Conservation (phyloP, 2,888 invertebrate species). For the Hirtodrosophila alboralis region DNA sequence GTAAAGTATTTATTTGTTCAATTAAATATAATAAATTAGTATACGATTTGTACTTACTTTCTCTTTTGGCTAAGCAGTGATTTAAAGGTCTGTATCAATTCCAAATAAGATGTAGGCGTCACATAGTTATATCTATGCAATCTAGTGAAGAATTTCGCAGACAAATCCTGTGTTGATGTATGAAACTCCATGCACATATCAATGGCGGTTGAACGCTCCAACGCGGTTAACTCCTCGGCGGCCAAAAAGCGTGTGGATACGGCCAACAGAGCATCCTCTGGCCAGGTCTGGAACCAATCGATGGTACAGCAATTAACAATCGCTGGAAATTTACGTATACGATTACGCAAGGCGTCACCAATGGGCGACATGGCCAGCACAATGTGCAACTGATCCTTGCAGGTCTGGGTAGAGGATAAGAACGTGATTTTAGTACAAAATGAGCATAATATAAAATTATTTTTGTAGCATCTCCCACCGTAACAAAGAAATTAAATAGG, state of each 20-base stretch:
- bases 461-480: conserved; percentile 57
- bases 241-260: conserved; percentile 93
- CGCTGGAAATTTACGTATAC: conserved; percentile 95
- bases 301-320: conserved; percentile 98
- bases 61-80: conserved; percentile 90
- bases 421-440: background rate
- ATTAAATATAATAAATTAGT: background rate
- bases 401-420: conserved; percentile 85
- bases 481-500: conserved; percentile 94
- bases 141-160: conserved; percentile 87
- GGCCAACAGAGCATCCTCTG: conserved; percentile 94
- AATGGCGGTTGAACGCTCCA: conserved; percentile 91
- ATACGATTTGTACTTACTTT: conserved; percentile 85
- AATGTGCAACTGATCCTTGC: conserved; percentile 95
- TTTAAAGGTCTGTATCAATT: conserved; percentile 95
- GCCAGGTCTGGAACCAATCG: conserved; percentile 99
- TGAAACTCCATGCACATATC: conserved; percentile 96
- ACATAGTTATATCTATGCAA: conserved; percentile 93
- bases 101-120: conserved; percentile 96
- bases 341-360: conserved; percentile 92
- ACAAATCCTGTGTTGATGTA: conserved; percentile 90
- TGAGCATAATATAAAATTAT: no score
- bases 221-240: conserved; percentile 90
- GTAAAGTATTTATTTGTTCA: background rate
- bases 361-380: conserved; percentile 96